Evolutionary conservation across 2,888 invertebrate species (phyloP), one percentile per base, ranked within the genome.

Genomic region (Apamea crenata): DNA sequence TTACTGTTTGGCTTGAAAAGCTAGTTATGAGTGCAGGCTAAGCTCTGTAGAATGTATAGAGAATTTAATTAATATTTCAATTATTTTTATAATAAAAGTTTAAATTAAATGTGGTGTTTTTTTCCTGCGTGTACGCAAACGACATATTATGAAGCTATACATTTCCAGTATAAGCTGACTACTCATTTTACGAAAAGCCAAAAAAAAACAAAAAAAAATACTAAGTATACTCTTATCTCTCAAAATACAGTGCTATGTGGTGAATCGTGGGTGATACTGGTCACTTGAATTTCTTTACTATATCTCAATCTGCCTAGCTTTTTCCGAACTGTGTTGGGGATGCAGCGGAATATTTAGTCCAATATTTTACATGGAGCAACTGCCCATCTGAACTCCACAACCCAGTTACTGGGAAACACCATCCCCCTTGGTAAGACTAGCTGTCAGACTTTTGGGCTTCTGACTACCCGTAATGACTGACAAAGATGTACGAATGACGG

Each of bases 51-150:
- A 91, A 91, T 91, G 92, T 89, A 93, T 94, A 94, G 94, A 93
- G 69, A 91, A 93, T 93, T 94, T 91, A 95, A 95, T 93, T 92
- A 91, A 94, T 66, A 94, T 95, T 96, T 96, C 93, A 94, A 95
- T 93, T 96, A 96, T 96, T 96, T 96, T 96, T 96, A 91, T 96
- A 96, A 94, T 95, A 96, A 96, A 96, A 94, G 63, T 73, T 78
- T 75, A 85, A 90, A 91, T 86, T 80, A 82, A 82, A 75, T 83
- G 50, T 69, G 53, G 69, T 92, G 16, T 93, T 93, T 81, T 91
- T 93, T 88, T 56, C 25, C 50, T 21, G 36, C 18, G 2, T 59
- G 5, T 63, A n/a, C 25, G 56, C 56, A 56, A 56, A n/a, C n/a
- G n/a, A 12, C 12, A 1, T 59, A n/a, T 59, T 59, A n/a, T 59